phyloP scores from a whole-genome alignment of 2,113 vertebrate genomes.

The Steatornis caripensis region DNA sequence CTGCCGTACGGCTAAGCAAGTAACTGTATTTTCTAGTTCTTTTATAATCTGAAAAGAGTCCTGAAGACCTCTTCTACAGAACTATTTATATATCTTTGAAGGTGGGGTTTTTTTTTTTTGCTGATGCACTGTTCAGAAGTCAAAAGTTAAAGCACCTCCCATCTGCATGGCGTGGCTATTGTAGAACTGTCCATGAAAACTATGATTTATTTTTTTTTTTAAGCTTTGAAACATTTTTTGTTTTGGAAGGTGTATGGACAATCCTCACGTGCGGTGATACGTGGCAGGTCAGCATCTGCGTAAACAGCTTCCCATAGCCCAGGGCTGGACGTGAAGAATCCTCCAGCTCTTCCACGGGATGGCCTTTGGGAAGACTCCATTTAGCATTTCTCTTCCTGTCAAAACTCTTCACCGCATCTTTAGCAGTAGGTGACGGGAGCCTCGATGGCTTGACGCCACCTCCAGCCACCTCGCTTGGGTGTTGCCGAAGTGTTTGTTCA shows the following conservation, averaged over 20 bases:
- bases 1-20: too few species aligned
- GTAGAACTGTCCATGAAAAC: background rate
- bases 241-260: background rate
- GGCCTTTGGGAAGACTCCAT: background rate
- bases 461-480: background rate
- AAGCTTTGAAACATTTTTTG: background rate
- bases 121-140: background rate
- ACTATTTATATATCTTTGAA: fast-evolving
- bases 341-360: background rate
- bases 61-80: too few species aligned
- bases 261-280: fast-evolving
- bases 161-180: background rate
- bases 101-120: fast-evolving
- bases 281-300: too few species aligned
- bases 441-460: fast-evolving
- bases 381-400: background rate
- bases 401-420: background rate
- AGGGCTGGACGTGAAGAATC: background rate
- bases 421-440: background rate
- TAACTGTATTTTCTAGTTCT: background rate
- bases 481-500: background rate
- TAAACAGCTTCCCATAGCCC: fast-evolving
- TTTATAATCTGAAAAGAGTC: background rate
- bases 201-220: fast-evolving
- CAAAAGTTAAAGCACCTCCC: fast-evolving